Percentiles rank a stretch among this genome's conserved stretches.
These are phyloP conservation scores for Corydoras sp. DNA, from an alignment of 2,113 vertebrate genomes.

Conservation along the genomic window DNA sequence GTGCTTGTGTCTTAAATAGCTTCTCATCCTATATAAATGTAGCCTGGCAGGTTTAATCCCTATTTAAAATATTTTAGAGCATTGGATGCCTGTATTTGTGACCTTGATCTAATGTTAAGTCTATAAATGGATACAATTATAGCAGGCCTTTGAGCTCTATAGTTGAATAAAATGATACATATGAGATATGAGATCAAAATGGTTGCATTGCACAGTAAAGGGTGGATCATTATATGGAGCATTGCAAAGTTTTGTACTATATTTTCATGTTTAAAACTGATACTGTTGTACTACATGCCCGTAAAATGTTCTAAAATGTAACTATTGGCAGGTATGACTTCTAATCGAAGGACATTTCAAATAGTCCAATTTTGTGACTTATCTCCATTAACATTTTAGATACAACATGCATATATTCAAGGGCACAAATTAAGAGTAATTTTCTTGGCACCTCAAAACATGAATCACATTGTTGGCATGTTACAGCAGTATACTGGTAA, in stretches of 20 bases:
- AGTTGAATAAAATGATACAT: slow-evolving; percentile 3
- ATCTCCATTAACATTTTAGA: slow-evolving; percentile 6
- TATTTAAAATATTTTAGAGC: slow-evolving; percentile 35
- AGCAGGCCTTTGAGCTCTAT: slow-evolving; percentile 23
- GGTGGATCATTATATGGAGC: neutral
- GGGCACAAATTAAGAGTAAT: too few relatives aligned
- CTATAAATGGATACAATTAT: slow-evolving; percentile 39
- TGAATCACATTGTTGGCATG: too few relatives aligned
- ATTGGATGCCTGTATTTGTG: slow-evolving; percentile 21
- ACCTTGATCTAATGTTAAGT: slow-evolving; percentile 27
- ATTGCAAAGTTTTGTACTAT: too few relatives aligned
- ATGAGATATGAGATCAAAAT: slow-evolving; percentile 12
- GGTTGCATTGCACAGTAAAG: neutral
- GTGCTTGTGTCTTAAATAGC: slow-evolving; percentile 29
- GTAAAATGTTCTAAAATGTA: too few relatives aligned
- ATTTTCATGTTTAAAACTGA: too few relatives aligned
- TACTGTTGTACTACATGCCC: too few relatives aligned
- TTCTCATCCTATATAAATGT: slow-evolving; percentile 36
- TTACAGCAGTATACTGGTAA: too few relatives aligned
- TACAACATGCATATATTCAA: too few relatives aligned
- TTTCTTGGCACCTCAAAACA: too few relatives aligned
- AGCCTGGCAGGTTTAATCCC: slow-evolving; percentile 33
- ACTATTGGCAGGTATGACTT: neutral
- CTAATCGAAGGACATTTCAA: slow-evolving; percentile 1
- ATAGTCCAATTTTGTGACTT: neutral